Conservation (phyloP, 2,888 invertebrate genomes). For the Lamproptera curius region DNA sequence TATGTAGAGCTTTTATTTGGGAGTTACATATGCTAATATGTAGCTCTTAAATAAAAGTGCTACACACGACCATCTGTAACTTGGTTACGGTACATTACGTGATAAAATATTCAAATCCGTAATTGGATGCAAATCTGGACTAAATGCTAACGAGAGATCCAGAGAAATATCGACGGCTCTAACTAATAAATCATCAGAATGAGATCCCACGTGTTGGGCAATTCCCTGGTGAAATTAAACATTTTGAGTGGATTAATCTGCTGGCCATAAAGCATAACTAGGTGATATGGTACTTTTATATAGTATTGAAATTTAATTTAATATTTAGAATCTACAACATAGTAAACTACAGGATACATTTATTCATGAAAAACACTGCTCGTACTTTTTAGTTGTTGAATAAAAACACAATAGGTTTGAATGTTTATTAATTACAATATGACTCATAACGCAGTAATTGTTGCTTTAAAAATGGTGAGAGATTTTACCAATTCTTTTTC, state of each 20-base stretch:
- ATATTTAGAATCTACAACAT: too few species aligned
- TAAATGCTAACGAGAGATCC: constrained; percentile 66
- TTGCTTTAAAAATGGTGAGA: too few species aligned
- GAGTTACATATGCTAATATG: background rate
- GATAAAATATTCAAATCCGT: constrained; percentile 48
- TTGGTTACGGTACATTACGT: constrained; percentile 49
- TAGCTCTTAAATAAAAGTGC: background rate
- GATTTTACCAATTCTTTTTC: too few species aligned
- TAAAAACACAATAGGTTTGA: too few species aligned
- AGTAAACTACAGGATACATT: too few species aligned
- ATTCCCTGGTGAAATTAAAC: constrained; percentile 51
- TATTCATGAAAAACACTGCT: too few species aligned
- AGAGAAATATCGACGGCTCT: constrained; percentile 37
- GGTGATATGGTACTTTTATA: too few species aligned
- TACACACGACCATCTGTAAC: constrained; percentile 14
- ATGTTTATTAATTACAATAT: too few species aligned
- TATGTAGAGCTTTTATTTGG: too few species aligned
- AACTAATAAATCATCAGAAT: constrained; percentile 60
- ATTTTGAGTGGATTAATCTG: constrained; percentile 59
- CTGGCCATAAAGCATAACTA: constrained; percentile 63
- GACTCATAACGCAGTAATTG: too few species aligned
- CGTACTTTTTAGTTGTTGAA: too few species aligned
- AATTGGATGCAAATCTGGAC: constrained; percentile 68
- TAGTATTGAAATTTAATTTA: too few species aligned
- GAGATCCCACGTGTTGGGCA: constrained; percentile 58